These are phyloP conservation scores for Tapirus indicus DNA, from an alignment of 2,797 vertebrate species.

Conservation along the genomic window DNA sequence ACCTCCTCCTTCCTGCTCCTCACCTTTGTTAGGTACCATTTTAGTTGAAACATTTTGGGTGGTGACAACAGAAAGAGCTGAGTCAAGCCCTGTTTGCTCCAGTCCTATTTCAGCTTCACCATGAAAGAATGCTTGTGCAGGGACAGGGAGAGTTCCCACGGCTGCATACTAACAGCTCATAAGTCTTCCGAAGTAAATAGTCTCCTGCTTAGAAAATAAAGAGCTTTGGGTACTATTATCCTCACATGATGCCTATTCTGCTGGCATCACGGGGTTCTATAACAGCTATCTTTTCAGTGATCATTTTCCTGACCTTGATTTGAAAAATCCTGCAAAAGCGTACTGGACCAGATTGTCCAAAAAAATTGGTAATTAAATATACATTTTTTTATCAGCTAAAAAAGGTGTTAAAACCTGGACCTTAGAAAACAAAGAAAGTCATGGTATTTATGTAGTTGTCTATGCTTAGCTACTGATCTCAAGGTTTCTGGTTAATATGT, in stretches of 20 bases:
- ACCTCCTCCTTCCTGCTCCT: not conserved
- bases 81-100: not conserved
- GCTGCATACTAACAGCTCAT: not conserved
- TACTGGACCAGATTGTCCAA: not conserved
- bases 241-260: not conserved
- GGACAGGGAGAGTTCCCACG: not conserved
- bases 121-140: not conserved
- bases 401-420: not conserved
- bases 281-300: not conserved
- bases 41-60: not conserved
- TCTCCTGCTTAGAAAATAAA: constrained; percentile 13
- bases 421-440: constrained; percentile 33
- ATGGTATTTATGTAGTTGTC: not conserved
- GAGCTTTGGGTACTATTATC: not conserved
- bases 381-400: constrained; percentile 31
- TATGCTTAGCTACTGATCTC: not conserved
- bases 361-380: not conserved
- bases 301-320: not conserved
- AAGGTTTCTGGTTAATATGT: not conserved
- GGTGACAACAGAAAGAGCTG: not conserved
- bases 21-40: not conserved
- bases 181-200: not conserved
- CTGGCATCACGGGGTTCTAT: not conserved
- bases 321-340: constrained; percentile 35
- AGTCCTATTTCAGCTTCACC: not conserved